Conservation (phyloP, 2,797 vertebrate genomes). For the Brachyalestes nurse region DNA sequence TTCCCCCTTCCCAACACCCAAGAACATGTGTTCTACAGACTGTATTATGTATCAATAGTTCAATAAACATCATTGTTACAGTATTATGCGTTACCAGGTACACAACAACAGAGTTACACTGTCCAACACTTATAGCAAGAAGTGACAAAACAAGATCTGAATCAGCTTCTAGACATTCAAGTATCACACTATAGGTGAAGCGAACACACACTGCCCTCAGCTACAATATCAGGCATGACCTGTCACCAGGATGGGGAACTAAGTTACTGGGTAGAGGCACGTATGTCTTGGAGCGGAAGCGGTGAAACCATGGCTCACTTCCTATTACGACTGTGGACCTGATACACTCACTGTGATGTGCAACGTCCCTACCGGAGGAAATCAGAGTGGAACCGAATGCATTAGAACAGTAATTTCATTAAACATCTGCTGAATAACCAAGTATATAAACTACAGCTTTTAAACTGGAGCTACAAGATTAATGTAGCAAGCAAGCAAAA, state of each 20-base stretch:
- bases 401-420: background rate
- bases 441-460: background rate
- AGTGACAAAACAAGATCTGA: background rate
- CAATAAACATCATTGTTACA: no score
- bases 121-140: background rate
- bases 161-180: background rate
- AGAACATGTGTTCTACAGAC: no score
- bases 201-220: background rate
- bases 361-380: background rate
- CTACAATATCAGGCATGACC: background rate
- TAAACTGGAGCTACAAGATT: background rate
- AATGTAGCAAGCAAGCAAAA: background rate
- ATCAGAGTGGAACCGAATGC: background rate
- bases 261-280: slow-evolving; percentile 8
- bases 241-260: slow-evolving; percentile 15
- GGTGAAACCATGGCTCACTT: slow-evolving; percentile 38
- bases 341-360: background rate
- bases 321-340: slow-evolving; percentile 20
- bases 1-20: no score
- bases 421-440: background rate
- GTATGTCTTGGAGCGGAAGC: slow-evolving; percentile 27
- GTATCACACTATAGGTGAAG: background rate
- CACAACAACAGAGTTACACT: background rate
- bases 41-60: no score
- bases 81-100: no score